Conservation (phyloP, 2,797 vertebrate genomes). For the Esox lucius region DNA sequence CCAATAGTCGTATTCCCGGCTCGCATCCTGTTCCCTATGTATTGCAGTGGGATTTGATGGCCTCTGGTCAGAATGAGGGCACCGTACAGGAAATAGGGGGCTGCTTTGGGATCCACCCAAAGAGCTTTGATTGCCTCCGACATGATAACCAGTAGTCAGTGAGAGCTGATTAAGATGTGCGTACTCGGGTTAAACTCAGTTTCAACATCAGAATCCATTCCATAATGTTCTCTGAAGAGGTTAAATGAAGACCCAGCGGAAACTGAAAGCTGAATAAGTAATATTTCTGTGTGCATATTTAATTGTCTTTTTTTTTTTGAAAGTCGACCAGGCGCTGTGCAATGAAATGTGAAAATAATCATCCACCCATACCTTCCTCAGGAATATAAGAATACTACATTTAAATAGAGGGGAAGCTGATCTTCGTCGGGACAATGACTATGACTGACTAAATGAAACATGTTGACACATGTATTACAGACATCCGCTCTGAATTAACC, state of each 20-base stretch:
- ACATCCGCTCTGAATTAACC: constrained; percentile 65
- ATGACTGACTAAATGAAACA: constrained; percentile 62
- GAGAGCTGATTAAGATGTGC: constrained; percentile 17
- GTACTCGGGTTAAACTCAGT: constrained; percentile 41
- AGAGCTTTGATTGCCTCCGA: constrained; percentile 38
- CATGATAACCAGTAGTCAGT: constrained; percentile 19
- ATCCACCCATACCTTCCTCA: constrained; percentile 35
- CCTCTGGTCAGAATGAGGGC: no score
- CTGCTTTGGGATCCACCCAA: constrained; percentile 8
- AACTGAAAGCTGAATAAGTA: constrained; percentile 60
- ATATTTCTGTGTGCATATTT: constrained; percentile 49
- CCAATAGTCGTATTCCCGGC: neutral
- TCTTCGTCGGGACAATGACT: constrained; percentile 45
- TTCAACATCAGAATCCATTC: constrained; percentile 8
- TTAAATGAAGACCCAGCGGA: constrained; percentile 54
- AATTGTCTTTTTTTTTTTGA: constrained; percentile 49
- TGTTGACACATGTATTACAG: constrained; percentile 68
- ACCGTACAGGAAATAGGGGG: neutral
- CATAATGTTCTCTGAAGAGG: constrained; percentile 51
- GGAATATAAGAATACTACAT: constrained; percentile 53
- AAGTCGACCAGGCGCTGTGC: constrained; percentile 39
- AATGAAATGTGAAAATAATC: constrained; percentile 64
- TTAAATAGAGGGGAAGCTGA: constrained; percentile 65
- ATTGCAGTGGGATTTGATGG: neutral
- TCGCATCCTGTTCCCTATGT: neutral